Base-by-base conservation (phyloP, 1,140 invertebrate species). In the Stratiolaelaps scimitus region DNA sequence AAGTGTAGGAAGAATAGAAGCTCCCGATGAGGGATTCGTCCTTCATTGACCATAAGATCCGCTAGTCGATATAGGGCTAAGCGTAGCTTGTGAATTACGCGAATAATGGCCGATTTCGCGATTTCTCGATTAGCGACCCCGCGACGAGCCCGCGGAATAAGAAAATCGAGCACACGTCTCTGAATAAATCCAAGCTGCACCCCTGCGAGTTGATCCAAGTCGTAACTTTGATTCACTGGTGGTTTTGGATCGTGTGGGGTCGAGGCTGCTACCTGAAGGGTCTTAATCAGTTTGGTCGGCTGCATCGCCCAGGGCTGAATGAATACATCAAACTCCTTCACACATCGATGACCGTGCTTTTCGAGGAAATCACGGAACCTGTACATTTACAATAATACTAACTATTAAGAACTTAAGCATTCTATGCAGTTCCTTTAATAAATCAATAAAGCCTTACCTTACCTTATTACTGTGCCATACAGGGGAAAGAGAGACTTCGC, bases 321-420 rank as follows among this genome's bases (percentile, higher is more conserved):
- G 2, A 73, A 72, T 0, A 87, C 72, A 71, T 88, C 86, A 70
- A 87, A 80, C 83, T 90, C 88, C 75, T 82, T 81, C 29, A 86
- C 75, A 69, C 81, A 80, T 69, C 87, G 79, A 73, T 89, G 84
- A 1, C 86, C 87, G 71, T 88, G 84, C 67, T 79, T 75, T n/a
- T 80, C 69, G n/a, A 88, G 73, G 71, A 89, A 87, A 4, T 75
- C 69, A 1, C 77, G 69, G 29, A 85, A 80, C 47, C 79, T 72
- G 13, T 73, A n/a, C n/a, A n/a, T n/a, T n/a, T n/a, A n/a, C n/a
- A n/a, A n/a, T n/a, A n/a, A n/a, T n/a, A n/a, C 67, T n/a, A n/a
- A n/a, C n/a, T n/a, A n/a, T n/a, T n/a, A n/a, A n/a, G n/a, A n/a
- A n/a, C n/a, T n/a, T n/a, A n/a, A n/a, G n/a, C n/a, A n/a, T n/a